phyloP scores from a whole-genome alignment of 2,113 vertebrate species.

The Bufo gargarizans region DNA sequence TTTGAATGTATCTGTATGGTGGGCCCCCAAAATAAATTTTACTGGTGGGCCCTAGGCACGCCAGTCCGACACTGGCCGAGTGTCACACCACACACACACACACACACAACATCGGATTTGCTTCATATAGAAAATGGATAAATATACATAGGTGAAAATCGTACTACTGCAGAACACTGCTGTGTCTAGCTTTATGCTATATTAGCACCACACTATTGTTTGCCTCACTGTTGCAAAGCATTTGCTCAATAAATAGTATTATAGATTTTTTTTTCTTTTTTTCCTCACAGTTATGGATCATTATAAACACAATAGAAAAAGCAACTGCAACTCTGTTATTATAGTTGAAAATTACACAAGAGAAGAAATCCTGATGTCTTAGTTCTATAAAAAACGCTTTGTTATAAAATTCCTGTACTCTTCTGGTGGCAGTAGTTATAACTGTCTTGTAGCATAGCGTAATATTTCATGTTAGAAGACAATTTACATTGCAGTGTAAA shows the following conservation, averaged over 20 bases:
- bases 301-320: conserved; percentile 26
- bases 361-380: not conserved
- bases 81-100: not conserved
- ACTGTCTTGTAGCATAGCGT: not conserved
- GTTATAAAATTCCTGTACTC: not conserved
- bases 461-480: too few species aligned
- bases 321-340: not conserved
- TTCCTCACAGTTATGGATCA: conserved; percentile 14
- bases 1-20: too few species aligned
- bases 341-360: not conserved
- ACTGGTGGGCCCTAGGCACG: too few species aligned
- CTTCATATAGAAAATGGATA: not conserved
- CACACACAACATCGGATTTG: not conserved
- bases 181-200: conserved; percentile 11
- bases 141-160: not conserved
- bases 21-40: too few species aligned
- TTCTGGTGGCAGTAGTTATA: not conserved
- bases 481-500: too few species aligned
- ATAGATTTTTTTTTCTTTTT: conserved; percentile 3
- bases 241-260: conserved; percentile 27
- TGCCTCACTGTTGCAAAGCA: conserved; percentile 6
- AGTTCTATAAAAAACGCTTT: not conserved
- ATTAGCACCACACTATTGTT: conserved; percentile 22
- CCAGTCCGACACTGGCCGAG: too few species aligned
- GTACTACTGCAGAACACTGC: not conserved